These are phyloP conservation scores for Falcaria lacertinaria DNA, from an alignment of 2,888 invertebrate species.

Conservation along the genomic window DNA sequence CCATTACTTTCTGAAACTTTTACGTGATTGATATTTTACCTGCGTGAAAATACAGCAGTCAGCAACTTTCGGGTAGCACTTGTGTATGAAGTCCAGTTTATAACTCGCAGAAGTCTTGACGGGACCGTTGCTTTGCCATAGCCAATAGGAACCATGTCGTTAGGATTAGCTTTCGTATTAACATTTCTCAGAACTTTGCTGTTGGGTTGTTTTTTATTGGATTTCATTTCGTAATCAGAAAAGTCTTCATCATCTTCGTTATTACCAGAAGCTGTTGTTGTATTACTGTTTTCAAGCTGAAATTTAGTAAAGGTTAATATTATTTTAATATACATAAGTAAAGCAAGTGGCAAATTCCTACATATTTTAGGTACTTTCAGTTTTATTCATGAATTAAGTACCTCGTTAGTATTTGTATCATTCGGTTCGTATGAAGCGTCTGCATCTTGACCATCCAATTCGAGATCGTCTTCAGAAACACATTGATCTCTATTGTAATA, in stretches of 20 bases:
- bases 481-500: neutral
- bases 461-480: conserved; percentile 10
- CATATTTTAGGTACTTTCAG: too few species aligned
- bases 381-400: too few species aligned
- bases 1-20: too few species aligned
- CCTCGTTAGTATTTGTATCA: neutral
- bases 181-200: conserved; percentile 15
- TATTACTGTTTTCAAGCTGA: neutral
- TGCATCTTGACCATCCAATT: conserved; percentile 8
- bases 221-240: neutral
- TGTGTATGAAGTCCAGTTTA: conserved; percentile 73
- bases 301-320: too few species aligned
- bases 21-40: too few species aligned
- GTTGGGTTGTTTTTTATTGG: conserved; percentile 5
- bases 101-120: conserved; percentile 42
- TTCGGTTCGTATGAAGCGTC: neutral
- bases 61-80: conserved; percentile 73
- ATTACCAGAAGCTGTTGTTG: neutral
- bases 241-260: neutral
- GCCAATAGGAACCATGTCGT: conserved; percentile 36
- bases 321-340: too few species aligned
- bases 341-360: too few species aligned
- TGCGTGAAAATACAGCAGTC: conserved; percentile 65
- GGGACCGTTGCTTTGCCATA: conserved; percentile 39
- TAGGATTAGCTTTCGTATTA: conserved; percentile 13